These are phyloP conservation scores for Eurois occulta DNA, from an alignment of 2,888 invertebrate species.

Conservation along the genomic window DNA sequence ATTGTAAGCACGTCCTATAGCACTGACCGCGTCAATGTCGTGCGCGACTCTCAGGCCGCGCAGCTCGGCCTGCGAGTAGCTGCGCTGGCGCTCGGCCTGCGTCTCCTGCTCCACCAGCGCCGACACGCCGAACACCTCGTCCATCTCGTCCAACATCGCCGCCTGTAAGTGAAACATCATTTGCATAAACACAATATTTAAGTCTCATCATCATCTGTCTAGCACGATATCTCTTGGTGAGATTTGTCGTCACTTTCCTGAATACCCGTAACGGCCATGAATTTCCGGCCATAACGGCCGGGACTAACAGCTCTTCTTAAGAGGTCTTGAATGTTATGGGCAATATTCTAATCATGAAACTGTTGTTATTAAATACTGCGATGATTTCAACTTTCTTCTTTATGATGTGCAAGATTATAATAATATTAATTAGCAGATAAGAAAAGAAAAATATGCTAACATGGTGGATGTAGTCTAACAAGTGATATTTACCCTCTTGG, in stretches of 20 bases:
- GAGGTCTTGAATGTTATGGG: background rate
- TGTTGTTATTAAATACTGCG: background rate
- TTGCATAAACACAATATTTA: background rate
- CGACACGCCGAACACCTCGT: slow-evolving; percentile 97
- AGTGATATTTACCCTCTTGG: slow-evolving; percentile 91
- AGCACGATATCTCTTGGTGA: background rate
- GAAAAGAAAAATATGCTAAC: background rate
- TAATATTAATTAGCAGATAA: background rate
- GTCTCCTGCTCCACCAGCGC: slow-evolving; percentile 95
- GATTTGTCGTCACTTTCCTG: background rate
- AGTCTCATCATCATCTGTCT: background rate
- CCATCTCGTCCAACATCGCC: slow-evolving; percentile 98
- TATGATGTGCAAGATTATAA: background rate
- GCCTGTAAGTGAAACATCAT: slow-evolving; percentile 90
- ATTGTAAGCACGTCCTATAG: background rate
- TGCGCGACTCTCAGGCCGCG: slow-evolving; percentile 94
- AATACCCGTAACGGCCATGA: background rate
- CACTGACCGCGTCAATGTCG: slow-evolving; percentile 84
- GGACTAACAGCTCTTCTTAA: background rate
- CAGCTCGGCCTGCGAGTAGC: slow-evolving; percentile 94
- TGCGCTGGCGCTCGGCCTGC: slow-evolving; percentile 86
- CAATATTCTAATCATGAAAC: background rate
- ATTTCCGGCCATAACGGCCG: background rate
- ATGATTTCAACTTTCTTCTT: background rate
- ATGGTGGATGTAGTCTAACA: background rate